Evolutionary conservation across 2,797 vertebrate species (phyloP).

Genomic region (Pangasius mekongensis): DNA sequence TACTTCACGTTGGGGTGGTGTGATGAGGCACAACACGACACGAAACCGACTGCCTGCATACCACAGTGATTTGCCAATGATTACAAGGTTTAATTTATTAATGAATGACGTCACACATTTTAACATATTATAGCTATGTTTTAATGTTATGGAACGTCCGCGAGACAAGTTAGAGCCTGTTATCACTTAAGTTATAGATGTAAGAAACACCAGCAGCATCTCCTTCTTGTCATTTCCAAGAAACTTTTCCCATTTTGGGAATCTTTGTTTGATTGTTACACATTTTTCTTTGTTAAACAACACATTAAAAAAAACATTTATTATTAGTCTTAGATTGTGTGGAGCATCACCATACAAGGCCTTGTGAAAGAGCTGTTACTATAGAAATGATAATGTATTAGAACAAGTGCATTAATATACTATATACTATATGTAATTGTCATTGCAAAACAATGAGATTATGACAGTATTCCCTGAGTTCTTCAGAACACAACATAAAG

Average conservation of each 20-base stretch:
- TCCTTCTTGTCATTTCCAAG: no score
- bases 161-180: not conserved
- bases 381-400: not conserved
- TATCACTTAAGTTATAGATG: not conserved
- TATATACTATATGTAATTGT: no score
- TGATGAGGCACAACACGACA: not conserved
- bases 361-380: not conserved
- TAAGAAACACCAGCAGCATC: not conserved
- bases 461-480: no score
- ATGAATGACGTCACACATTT: not conserved
- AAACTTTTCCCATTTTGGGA: no score
- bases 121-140: not conserved
- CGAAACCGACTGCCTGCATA: not conserved
- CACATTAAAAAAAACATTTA: no score
- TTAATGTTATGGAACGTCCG: not conserved
- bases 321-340: not conserved
- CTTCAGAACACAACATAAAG: no score
- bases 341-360: not conserved
- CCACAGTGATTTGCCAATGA: not conserved
- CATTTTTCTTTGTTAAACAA: no score
- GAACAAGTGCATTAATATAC: no score
- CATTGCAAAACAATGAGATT: no score
- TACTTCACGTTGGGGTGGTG: not conserved
- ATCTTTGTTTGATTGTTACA: not conserved
- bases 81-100: not conserved